Evolutionary conservation across 2,888 invertebrate genomes (phyloP).

Genomic region (Tetanocera ferruginea): DNA sequence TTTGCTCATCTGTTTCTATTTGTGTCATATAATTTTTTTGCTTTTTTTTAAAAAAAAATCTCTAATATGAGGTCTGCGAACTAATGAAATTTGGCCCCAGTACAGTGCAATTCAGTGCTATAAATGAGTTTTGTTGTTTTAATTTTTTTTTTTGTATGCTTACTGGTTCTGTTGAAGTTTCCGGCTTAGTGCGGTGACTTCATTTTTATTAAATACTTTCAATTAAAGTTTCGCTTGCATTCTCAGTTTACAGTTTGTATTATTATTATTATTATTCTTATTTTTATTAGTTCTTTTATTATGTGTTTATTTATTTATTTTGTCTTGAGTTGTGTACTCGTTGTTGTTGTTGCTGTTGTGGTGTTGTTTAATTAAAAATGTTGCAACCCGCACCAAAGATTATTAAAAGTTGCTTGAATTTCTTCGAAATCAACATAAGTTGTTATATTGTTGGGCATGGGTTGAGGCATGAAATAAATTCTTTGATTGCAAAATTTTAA

Average conservation of each 20-base stretch:
- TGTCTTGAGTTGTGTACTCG: background rate
- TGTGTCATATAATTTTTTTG: too few relatives aligned
- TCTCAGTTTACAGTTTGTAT: background rate
- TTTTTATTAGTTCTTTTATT: too few relatives aligned
- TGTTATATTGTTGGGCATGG: background rate
- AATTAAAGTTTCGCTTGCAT: slow-evolving; percentile 6
- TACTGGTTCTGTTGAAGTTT: too few relatives aligned
- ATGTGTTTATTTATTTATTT: too few relatives aligned
- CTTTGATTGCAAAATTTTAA: slow-evolving; percentile 33
- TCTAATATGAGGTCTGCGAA: too few relatives aligned
- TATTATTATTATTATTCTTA: background rate
- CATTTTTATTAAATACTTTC: slow-evolving; percentile 6
- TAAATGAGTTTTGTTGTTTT: too few relatives aligned
- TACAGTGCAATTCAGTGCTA: too few relatives aligned
- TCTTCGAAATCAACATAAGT: background rate
- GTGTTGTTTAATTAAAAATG: slow-evolving; percentile 18
- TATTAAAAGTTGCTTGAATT: background rate
- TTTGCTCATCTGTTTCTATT: too few relatives aligned
- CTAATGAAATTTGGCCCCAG: too few relatives aligned
- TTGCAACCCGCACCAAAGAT: slow-evolving; percentile 12
- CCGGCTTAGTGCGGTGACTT: slow-evolving; percentile 3
- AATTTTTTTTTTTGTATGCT: too few relatives aligned
- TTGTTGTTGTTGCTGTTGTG: slow-evolving; percentile 3
- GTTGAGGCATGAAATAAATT: slow-evolving; percentile 10
- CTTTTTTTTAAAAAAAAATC: too few relatives aligned